A percentile compares a stretch with the other conserved stretches of the same genome.
Evolutionary conservation across 2,888 invertebrate genomes (phyloP).

Genomic region (Eulithis prunata): DNA sequence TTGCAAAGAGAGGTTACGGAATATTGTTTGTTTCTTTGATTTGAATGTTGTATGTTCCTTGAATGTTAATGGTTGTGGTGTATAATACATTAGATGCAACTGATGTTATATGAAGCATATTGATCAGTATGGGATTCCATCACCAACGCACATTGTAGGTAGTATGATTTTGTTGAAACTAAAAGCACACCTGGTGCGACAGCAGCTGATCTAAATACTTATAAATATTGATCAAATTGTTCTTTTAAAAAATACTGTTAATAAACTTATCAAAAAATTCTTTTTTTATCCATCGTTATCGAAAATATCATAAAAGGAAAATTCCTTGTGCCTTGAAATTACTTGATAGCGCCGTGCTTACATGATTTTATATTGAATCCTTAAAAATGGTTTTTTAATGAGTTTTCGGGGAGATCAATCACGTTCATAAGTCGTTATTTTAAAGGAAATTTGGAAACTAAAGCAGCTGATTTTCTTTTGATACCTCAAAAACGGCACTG

Average conservation of each 20-base stretch:
- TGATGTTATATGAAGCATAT: slow-evolving; percentile 34
- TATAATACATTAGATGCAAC: slow-evolving; percentile 35
- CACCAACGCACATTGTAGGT: slow-evolving; percentile 56
- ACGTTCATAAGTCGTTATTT: slow-evolving; percentile 2
- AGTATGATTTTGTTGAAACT: slow-evolving; percentile 44
- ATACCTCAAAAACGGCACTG: slow-evolving; percentile 52
- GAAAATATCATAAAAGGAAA: slow-evolving; percentile 19
- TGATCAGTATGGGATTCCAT: slow-evolving; percentile 27
- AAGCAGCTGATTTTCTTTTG: slow-evolving; percentile 50
- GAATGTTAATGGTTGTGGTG: slow-evolving; percentile 36
- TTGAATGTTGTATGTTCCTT: slow-evolving; percentile 28
- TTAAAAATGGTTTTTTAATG: not conserved
- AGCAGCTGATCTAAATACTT: not conserved
- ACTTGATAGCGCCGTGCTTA: slow-evolving; percentile 18
- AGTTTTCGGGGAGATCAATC: slow-evolving; percentile 9
- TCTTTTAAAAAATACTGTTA: slow-evolving; percentile 2
- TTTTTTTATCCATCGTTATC: slow-evolving; percentile 13
- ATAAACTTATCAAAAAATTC: not conserved
- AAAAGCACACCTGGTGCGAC: not conserved
- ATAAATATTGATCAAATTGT: slow-evolving; percentile 18
- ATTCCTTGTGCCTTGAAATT: slow-evolving; percentile 35
- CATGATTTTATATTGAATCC: slow-evolving; percentile 19
- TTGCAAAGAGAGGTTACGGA: slow-evolving; percentile 3
- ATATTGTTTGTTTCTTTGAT: slow-evolving; percentile 21
- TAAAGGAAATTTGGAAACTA: slow-evolving; percentile 10